phyloP scores from a whole-genome alignment of 2,888 invertebrate genomes.

The Rugalucina vietnamica region DNA sequence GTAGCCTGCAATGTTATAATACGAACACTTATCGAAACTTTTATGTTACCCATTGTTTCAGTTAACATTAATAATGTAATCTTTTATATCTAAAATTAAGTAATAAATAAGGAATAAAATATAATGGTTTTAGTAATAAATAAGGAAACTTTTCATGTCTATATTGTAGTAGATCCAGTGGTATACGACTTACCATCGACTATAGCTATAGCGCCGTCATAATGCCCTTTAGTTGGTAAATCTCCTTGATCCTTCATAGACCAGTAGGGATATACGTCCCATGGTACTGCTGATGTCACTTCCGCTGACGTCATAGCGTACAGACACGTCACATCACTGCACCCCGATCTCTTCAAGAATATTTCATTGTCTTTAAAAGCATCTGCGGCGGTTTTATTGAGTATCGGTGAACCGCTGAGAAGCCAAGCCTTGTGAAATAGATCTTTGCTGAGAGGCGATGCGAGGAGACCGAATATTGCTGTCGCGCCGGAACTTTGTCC shows the following conservation, averaged over 20 bases:
- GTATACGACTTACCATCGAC: constrained; percentile 69
- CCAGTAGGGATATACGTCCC: constrained; percentile 73
- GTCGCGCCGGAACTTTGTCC: constrained; percentile 95
- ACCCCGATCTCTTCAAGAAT: constrained; percentile 66
- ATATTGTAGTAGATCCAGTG: background rate
- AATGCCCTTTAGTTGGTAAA: constrained; percentile 69
- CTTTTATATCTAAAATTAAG: no score
- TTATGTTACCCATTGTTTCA: no score
- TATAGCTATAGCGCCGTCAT: constrained; percentile 68
- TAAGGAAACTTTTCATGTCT: no score
- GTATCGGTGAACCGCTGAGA: constrained; percentile 74
- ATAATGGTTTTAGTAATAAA: no score
- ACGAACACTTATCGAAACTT: no score
- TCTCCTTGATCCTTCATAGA: constrained; percentile 74
- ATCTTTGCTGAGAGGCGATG: constrained; percentile 86
- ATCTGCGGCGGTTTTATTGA: constrained; percentile 71
- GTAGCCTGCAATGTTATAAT: constrained; percentile 58
- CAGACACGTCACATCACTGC: constrained; percentile 49
- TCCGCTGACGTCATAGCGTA: constrained; percentile 64
- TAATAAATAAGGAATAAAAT: no score
- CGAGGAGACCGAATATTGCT: constrained; percentile 90
- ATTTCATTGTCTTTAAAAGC: constrained; percentile 71
- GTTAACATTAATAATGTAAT: no score
- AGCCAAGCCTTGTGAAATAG: constrained; percentile 87
- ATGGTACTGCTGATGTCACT: constrained; percentile 70